Conservation (phyloP, 2,113 vertebrate species). For the Phocoena sinus region DNA sequence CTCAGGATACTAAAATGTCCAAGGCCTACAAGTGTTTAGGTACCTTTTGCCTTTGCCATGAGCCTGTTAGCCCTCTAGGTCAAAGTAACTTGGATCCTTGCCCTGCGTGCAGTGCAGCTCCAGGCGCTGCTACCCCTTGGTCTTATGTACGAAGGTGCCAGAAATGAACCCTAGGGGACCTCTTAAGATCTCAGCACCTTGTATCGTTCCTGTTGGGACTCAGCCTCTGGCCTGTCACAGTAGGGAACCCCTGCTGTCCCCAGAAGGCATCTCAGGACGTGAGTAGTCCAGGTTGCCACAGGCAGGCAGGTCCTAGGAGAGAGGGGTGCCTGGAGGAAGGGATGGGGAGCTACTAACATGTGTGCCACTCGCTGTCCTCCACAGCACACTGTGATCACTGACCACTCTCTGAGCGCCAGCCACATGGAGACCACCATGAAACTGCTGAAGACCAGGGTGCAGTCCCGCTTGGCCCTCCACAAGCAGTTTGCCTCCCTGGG, state of each 20-base stretch:
- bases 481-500: slow-evolving; percentile 96
- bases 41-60: background rate
- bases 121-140: background rate
- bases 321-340: background rate
- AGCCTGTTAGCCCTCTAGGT: background rate
- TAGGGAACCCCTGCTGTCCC: background rate
- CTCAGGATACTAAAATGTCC: background rate
- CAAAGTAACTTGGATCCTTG: background rate
- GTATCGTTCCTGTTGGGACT: background rate
- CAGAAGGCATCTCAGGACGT: background rate
- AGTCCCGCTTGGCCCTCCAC: slow-evolving; percentile 93
- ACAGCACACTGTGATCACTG: slow-evolving; percentile 78
- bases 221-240: background rate
- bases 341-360: background rate
- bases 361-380: background rate
- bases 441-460: slow-evolving; percentile 89
- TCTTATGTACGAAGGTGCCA: background rate
- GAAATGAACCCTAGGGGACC: background rate
- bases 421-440: slow-evolving; percentile 98
- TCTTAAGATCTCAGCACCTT: background rate
- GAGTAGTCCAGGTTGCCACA: background rate
- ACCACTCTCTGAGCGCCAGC: slow-evolving; percentile 93
- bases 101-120: background rate
- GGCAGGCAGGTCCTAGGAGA: background rate
- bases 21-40: background rate